Percentiles rank a stretch among this genome's conserved stretches.
Evolutionary conservation across 2,888 invertebrate species (phyloP).

Genomic region (Panorpa germanica): DNA sequence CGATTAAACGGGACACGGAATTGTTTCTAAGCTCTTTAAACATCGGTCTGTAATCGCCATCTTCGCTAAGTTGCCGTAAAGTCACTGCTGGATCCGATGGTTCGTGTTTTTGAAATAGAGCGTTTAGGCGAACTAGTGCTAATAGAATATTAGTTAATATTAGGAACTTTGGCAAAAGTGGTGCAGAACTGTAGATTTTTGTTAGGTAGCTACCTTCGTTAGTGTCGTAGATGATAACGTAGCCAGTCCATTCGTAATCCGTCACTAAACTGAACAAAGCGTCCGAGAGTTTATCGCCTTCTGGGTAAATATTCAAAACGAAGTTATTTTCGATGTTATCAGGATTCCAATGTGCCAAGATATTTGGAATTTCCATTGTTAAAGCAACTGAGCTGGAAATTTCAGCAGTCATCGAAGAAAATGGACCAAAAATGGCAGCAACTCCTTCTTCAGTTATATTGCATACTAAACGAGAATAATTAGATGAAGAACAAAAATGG

Average conservation of each 20-base stretch:
- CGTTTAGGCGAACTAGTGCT: conserved; percentile 58
- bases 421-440: conserved; percentile 53
- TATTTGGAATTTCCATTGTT: conserved; percentile 40
- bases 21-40: conserved; percentile 58
- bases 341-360: conserved; percentile 38
- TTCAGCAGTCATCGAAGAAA: conserved; percentile 21
- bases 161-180: too few species aligned
- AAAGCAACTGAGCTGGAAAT: conserved; percentile 34
- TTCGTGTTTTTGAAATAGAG: conserved; percentile 52
- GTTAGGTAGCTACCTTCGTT: conserved; percentile 38
- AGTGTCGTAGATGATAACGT: conserved; percentile 69
- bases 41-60: conserved; percentile 36
- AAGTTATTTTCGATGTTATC: too few species aligned
- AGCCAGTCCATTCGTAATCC: conserved; percentile 58
- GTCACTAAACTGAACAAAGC: conserved; percentile 58
- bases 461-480: conserved; percentile 32
- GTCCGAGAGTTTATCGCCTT: conserved; percentile 38
- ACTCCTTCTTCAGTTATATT: conserved; percentile 41
- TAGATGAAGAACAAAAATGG: conserved; percentile 4
- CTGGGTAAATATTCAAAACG: conserved; percentile 56
- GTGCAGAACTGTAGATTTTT: too few species aligned
- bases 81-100: conserved; percentile 43
- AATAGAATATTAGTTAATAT: too few species aligned
- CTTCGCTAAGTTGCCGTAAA: conserved; percentile 37
- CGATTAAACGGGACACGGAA: conserved; percentile 48